These are phyloP conservation scores for Tribolium castaneum DNA, from an alignment of 1,140 invertebrate species.

Conservation along the genomic window DNA sequence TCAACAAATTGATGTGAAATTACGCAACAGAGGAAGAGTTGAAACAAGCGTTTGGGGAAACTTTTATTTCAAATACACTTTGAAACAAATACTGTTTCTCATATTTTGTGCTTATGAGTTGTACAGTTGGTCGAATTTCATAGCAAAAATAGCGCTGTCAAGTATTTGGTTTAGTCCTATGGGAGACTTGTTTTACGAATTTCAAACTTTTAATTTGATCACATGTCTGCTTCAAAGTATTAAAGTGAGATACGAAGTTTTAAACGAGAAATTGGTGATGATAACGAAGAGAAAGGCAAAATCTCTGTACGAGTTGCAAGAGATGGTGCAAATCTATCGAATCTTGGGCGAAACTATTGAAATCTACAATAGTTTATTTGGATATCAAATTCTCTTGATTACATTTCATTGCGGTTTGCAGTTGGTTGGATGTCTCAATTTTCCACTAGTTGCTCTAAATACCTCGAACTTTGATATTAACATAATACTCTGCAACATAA, in stretches of 20 bases:
- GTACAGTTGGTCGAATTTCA: not conserved
- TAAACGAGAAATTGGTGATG: not conserved
- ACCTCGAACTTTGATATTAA: not conserved
- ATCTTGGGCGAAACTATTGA: not conserved
- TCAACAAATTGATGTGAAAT: not conserved
- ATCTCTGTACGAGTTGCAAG: not conserved
- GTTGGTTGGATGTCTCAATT: not conserved
- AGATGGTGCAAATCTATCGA: not conserved
- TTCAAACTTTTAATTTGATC: not conserved
- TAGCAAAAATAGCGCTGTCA: not conserved
- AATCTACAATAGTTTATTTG: not conserved
- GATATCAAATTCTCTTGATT: not conserved
- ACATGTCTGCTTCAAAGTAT: not conserved
- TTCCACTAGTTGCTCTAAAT: not conserved
- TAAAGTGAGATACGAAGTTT: not conserved
- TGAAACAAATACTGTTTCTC: not conserved
- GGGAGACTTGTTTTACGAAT: not conserved
- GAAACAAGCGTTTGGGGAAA: not conserved
- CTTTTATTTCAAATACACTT: not conserved
- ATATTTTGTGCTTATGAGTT: not conserved
- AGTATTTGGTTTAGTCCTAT: not conserved
- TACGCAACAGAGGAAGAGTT: not conserved
- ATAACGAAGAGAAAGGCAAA: not conserved
- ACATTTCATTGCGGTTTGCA: not conserved
- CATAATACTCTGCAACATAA: not conserved